Evolutionary conservation across 92 coral and sea anemone genomes (phyloP).

Genomic region (Diadumene lineata): DNA sequence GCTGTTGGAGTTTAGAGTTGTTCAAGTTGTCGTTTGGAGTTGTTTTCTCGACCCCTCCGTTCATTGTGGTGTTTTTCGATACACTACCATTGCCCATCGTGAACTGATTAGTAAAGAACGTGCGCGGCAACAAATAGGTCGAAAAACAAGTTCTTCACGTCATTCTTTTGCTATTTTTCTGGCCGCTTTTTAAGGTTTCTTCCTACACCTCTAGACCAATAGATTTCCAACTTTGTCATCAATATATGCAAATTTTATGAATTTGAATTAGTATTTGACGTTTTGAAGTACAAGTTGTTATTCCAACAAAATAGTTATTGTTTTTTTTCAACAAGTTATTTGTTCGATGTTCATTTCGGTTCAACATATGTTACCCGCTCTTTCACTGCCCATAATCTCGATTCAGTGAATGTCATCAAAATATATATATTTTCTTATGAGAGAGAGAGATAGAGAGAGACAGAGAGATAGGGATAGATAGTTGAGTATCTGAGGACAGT

Average conservation of each 20-base stretch:
- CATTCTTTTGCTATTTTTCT: conserved; percentile 18
- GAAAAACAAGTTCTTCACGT: background rate
- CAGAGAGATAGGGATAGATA: no score
- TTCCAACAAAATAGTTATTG: no score
- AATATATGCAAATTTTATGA: conserved; percentile 1
- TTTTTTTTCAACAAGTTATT: background rate
- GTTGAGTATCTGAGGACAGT: no score
- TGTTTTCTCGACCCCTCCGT: conserved; percentile 33
- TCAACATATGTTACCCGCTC: no score
- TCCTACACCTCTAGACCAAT: conserved; percentile 33
- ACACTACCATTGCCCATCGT: conserved; percentile 89
- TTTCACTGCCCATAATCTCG: no score
- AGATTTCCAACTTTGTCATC: conserved; percentile 2
- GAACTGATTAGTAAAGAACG: background rate
- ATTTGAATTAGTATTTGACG: background rate
- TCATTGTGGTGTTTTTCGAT: conserved; percentile 28
- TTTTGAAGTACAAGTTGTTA: conserved; percentile 1
- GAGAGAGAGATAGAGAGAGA: no score
- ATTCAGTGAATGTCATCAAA: no score
- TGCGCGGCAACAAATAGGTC: background rate
- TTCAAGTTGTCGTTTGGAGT: conserved; percentile 23
- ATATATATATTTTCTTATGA: no score
- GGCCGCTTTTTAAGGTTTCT: conserved; percentile 44
- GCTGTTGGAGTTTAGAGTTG: conserved; percentile 51
- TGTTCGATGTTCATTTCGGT: no score